Evolutionary conservation across 2,797 vertebrate species (phyloP), one percentile per base, ranked within the genome.

Genomic region (Poecilia velifera): DNA sequence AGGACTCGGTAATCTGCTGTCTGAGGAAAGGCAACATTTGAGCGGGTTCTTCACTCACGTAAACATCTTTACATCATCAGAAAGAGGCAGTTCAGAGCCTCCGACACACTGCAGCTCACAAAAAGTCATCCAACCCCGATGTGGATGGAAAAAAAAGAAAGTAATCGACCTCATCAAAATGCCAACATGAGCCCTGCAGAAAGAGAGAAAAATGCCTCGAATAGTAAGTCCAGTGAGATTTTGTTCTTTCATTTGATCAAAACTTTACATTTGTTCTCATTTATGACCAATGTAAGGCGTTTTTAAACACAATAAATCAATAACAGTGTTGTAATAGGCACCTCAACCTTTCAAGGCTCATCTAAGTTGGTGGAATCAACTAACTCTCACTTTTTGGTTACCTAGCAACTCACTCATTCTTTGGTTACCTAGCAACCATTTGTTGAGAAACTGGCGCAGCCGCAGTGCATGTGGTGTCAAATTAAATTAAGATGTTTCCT

Each of bases 11-110:
- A 57, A 72, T 77, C 39, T 77, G 71, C 79, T 75, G 64, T 80
- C 78, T 76, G 72, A 82, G 64, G 76, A 16, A 51, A 62, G 10
- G 34, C 77, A 49, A 79, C 71, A 74, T 81, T 82, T 74, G 55
- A 49, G 72, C 72, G 34, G 66, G 70, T 72, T 85, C 64, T 76
- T 6, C n/a, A 13, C 4, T 71, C 25, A 6, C 28, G 47, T 41
- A 77, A 70, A 71, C 49, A 53, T 77, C 36, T 43, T 12, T 34
- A 9, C 43, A 76, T 47, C 57, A 25, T 75, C 0, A 75, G 18
- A 66, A 66, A 66, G 5, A 74, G 39, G 66, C 66, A 70, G 39
- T 70, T 70, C 39, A 45, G 39, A 45, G 66, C 43, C 39, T n/a
- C 41, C 66, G n/a, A n/a, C 39, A 39, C 20, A 22, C 62, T 22